Conservation (phyloP, 2,797 vertebrate species). For the Hydrophis major region DNA sequence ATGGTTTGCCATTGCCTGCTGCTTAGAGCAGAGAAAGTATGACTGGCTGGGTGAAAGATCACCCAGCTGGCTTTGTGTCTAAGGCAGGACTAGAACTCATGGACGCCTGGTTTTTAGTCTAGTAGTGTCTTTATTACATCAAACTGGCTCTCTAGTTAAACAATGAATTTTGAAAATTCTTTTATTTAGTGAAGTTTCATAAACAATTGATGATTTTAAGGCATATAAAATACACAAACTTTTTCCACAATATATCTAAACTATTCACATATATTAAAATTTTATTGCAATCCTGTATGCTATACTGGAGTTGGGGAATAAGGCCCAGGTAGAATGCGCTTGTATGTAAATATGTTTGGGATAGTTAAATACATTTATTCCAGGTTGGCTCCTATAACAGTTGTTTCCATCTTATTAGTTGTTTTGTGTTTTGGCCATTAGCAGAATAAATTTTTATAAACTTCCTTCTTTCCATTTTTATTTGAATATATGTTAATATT, state of each 20-base stretch:
- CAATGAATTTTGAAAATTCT: not conserved
- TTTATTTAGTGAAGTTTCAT: not conserved
- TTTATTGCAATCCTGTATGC: not conserved
- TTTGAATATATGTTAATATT: not conserved
- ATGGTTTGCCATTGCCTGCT: not conserved
- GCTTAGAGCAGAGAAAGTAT: not conserved
- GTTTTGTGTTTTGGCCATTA: not conserved
- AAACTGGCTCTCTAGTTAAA: not conserved
- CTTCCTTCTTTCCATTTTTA: not conserved
- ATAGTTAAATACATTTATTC: not conserved
- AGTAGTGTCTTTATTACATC: not conserved
- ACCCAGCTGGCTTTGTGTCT: not conserved
- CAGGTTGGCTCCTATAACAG: not conserved
- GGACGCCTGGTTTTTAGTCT: not conserved
- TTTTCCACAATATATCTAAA: not conserved
- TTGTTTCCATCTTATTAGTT: not conserved
- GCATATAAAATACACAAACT: not conserved
- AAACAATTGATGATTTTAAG: not conserved
- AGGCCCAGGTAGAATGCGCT: not conserved
- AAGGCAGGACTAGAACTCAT: not conserved
- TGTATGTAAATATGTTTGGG: not conserved
- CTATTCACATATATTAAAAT: not conserved
- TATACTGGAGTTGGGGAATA: not conserved
- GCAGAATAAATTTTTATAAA: not conserved
- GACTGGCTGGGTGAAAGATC: not conserved